Percentiles rank a stretch among this genome's conserved stretches.
These are phyloP conservation scores for Sebastes cheni DNA, from an alignment of 2,797 vertebrate genomes.

Conservation along the genomic window DNA sequence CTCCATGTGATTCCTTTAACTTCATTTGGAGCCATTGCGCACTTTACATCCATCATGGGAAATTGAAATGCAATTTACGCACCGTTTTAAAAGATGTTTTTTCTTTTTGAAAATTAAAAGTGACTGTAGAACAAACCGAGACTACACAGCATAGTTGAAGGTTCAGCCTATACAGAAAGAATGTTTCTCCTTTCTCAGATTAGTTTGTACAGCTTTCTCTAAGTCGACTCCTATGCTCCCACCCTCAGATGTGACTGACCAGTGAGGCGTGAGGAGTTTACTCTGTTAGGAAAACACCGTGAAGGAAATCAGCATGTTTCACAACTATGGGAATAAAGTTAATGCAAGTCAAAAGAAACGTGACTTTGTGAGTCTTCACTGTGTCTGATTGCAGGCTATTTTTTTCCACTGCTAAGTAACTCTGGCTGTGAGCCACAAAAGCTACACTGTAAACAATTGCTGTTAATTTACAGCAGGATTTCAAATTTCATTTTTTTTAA, in stretches of 20 bases:
- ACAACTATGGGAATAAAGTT: background rate
- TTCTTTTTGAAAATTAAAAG: constrained; percentile 38
- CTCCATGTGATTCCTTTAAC: constrained; percentile 42
- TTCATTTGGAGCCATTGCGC: constrained; percentile 45
- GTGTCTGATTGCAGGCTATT: too few species aligned
- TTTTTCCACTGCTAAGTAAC: too few species aligned
- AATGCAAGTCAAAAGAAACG: background rate
- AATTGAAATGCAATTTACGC: constrained; percentile 43
- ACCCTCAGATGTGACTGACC: background rate
- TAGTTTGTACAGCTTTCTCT: constrained; percentile 51
- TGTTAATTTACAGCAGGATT: too few species aligned
- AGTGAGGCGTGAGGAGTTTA: background rate
- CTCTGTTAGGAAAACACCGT: background rate
- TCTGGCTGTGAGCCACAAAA: too few species aligned
- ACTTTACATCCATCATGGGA: constrained; percentile 48
- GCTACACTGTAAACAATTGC: too few species aligned
- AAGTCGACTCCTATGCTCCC: constrained; percentile 26
- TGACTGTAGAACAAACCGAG: background rate
- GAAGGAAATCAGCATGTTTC: background rate
- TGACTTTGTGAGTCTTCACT: background rate
- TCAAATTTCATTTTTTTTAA: too few species aligned
- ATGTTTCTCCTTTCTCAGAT: constrained; percentile 11
- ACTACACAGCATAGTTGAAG: background rate
- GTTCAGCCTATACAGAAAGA: background rate
- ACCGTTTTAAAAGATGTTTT: constrained; percentile 32